Evolutionary conservation across 2,113 vertebrate species (phyloP), one percentile per base, ranked within the genome.

Genomic region (Phrynosoma blainvillii): DNA sequence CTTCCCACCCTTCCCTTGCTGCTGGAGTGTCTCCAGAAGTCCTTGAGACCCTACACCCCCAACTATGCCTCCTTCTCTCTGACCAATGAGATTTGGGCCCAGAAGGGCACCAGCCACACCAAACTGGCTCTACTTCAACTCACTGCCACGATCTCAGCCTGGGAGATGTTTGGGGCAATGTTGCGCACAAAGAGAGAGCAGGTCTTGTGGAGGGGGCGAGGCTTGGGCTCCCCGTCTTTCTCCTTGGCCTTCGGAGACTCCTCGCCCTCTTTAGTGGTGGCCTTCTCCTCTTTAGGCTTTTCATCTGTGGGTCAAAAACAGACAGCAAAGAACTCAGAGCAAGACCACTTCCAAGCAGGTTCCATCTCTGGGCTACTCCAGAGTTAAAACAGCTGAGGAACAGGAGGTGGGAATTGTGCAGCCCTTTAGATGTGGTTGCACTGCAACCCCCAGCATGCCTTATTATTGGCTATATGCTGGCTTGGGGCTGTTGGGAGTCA

Each of bases 171-270:
- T 25, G 98, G 98, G 1, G 98, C 98, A 0, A 99, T 98, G 93
- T 97, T 98, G 87, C 98, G 97, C 97, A 99, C 98, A 91, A 99
- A 99, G 85, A 98, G 96, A 2, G 98, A 98, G 89, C 97, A 98
- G 14, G 98, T 98, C 94, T 97, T 98, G 93, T 99, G 98, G 23
- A 98, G 95, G 0, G 98, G 98, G 4, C 98, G 97, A 0, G 98
- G 98, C 83, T 97, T 97, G 32, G 97, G 97, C 12, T 95, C 91
- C 4, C 88, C 92, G 23, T 98, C 98, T 20, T 97, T 96, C 93
- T 98, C 98, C 0, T 93, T 87, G 14, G 97, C 94, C 47, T 97
- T 98, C 84, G 98, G 97, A 2, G 97, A 95, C 56, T 97, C 97
- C 81, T 97, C 97, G n/a, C 96, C 94, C 14, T 96, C 97, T 10